Evolutionary conservation across 2,797 vertebrate genomes (phyloP), one percentile per base, ranked within the genome.

Genomic region (Clarias fuscus): DNA sequence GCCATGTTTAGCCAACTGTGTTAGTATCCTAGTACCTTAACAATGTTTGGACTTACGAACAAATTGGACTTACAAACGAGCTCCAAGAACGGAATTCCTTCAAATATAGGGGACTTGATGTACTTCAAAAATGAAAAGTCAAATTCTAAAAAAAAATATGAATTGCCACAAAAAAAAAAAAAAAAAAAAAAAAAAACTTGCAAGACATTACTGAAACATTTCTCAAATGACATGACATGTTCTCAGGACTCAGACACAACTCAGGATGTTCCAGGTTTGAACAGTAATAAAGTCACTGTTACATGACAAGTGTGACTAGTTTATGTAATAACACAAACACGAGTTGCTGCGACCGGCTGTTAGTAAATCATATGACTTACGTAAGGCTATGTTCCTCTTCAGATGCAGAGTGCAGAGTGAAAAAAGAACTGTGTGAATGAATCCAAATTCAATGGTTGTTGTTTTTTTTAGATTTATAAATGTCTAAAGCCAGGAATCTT

Each of bases 231-330:
- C 59, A 65, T 48, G 61, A 65, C 15, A 30, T 64, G 37, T 64
- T 67, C 40, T 30, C 61, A 27, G 40, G 33, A 8, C 30, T 33
- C 75, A 76, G 15, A 76, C 56, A 56, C 43, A 77, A 59, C 37
- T 80, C 77, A 7, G 78, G 61, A 64, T 80, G 20, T 62, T 79
- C 59, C 77, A 79, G 20, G 33, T 24, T 4, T 37, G 22, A 64
- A 85, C 3, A 92, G 90, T 93, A 92, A 90, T 89, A 89, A 92
- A 7, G 24, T 65, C 89, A 88, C 88, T 89, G 91, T 92, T 91
- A 59, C 8, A 58, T 5, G 20, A 8, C 73, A 78, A 56, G 61
- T 30, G 24, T 84, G 83, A 24, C 2, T 56, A 76, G 0, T 65
- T 84, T 37, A 84, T 70, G 24, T 15, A 65, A 58, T 40, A 40